Conservation (phyloP, 2,113 vertebrate genomes). For the Zeus faber region DNA sequence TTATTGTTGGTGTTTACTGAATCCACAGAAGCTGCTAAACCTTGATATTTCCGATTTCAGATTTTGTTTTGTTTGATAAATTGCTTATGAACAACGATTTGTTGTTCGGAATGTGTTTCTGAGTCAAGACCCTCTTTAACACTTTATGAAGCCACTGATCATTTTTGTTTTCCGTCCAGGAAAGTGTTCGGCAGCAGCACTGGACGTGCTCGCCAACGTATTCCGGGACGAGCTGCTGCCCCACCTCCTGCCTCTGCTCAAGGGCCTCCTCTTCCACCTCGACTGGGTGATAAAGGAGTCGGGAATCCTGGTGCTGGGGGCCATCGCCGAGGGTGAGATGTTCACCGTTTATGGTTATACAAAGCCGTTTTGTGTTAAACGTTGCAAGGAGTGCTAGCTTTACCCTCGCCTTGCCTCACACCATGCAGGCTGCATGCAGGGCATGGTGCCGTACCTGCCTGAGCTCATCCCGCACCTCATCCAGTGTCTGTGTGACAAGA, state of each 20-base stretch:
- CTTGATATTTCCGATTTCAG: too few relatives aligned
- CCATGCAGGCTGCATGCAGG: conserved; percentile 89
- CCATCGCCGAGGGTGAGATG: conserved; percentile 85
- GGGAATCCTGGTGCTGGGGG: conserved; percentile 89
- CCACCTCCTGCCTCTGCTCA: conserved; percentile 87
- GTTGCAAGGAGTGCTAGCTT: too few relatives aligned
- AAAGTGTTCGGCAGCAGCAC: conserved; percentile 88
- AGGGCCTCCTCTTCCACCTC: conserved; percentile 90
- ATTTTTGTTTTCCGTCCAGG: conserved; percentile 62
- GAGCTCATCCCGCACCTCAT: conserved; percentile 94
- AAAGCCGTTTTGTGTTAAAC: too few relatives aligned
- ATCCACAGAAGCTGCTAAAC: too few relatives aligned
- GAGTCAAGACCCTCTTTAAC: too few relatives aligned
- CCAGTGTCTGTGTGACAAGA: conserved; percentile 89
- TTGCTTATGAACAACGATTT: too few relatives aligned
- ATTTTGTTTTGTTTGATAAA: too few relatives aligned
- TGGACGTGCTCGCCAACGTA: conserved; percentile 92
- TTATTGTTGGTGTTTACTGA: too few relatives aligned
- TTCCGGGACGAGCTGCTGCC: conserved; percentile 92
- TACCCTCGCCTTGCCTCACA: not conserved
- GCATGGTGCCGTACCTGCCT: conserved; percentile 93
- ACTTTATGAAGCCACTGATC: too few relatives aligned
- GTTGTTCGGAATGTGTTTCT: too few relatives aligned
- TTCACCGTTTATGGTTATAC: too few relatives aligned
- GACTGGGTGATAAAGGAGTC: conserved; percentile 97